Evolutionary conservation across 92 coral and sea anemone species (phyloP).

Genomic region (Pocillopora grandis): DNA sequence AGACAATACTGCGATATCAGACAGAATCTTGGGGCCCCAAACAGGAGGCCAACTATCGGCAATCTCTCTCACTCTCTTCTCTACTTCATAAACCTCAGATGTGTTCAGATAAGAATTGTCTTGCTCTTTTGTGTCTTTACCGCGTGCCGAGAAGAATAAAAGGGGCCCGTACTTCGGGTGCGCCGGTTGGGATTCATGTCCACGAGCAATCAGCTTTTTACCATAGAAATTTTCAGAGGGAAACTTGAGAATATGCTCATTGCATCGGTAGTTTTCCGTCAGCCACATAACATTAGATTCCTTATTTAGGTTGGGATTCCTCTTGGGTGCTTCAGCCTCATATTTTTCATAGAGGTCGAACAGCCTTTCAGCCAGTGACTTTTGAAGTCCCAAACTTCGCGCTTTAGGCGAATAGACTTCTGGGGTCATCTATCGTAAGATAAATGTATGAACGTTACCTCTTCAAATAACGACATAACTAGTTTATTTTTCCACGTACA

Average conservation of each 20-base stretch:
- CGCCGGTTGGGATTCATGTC: slow-evolving; percentile 56
- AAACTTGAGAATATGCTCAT: slow-evolving; percentile 76
- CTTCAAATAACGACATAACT: neutral
- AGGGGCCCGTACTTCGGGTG: slow-evolving; percentile 74
- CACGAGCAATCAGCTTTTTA: slow-evolving; percentile 69
- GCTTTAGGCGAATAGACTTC: slow-evolving; percentile 70
- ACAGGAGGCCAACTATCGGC: slow-evolving; percentile 67
- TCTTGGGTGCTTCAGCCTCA: neutral
- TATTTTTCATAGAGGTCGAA: slow-evolving; percentile 65
- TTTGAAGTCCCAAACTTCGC: slow-evolving; percentile 60
- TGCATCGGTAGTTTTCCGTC: slow-evolving; percentile 88
- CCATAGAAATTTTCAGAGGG: slow-evolving; percentile 85
- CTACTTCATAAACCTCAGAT: slow-evolving; percentile 76
- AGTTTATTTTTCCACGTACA: too few species aligned
- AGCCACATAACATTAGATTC: slow-evolving; percentile 69
- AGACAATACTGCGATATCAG: slow-evolving; percentile 72
- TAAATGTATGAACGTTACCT: neutral
- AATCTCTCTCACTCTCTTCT: slow-evolving; percentile 62
- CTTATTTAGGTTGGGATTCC: neutral
- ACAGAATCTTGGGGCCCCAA: slow-evolving; percentile 65
- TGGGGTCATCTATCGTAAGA: slow-evolving; percentile 67
- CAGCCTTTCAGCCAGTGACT: slow-evolving; percentile 85
- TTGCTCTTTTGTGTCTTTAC: slow-evolving; percentile 67
- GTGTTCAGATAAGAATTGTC: slow-evolving; percentile 71
- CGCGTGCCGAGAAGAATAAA: slow-evolving; percentile 71